phyloP scores from a whole-genome alignment of 2,888 invertebrate genomes.

The Drosophila neutralis region DNA sequence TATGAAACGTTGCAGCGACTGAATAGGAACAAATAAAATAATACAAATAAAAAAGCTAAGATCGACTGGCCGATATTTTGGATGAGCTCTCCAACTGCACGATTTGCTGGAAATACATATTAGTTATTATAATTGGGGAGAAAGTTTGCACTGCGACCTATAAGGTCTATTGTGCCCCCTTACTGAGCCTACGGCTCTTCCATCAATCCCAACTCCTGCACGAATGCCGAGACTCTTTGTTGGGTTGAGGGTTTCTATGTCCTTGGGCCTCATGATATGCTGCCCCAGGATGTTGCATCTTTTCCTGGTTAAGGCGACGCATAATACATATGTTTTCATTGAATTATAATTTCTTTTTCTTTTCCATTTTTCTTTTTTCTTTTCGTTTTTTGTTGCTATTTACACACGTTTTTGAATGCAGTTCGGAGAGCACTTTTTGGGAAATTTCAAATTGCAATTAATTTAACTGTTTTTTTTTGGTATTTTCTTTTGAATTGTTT shows the following conservation, averaged over 20 bases:
- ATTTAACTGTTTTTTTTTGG: background rate
- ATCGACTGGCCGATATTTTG: slow-evolving; percentile 37
- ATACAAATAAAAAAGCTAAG: slow-evolving; percentile 5
- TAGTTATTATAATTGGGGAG: too few species aligned
- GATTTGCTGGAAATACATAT: background rate
- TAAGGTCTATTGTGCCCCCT: too few species aligned
- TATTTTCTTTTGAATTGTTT: background rate
- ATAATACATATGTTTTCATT: background rate
- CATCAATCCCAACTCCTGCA: too few species aligned
- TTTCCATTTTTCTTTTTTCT: background rate
- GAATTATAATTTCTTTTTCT: background rate
- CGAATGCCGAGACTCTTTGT: too few species aligned
- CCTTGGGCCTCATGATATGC: too few species aligned
- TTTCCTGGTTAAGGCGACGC: too few species aligned
- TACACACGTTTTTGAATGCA: slow-evolving; percentile 35
- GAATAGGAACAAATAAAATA: slow-evolving; percentile 15
- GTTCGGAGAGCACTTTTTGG: slow-evolving; percentile 7
- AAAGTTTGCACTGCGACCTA: too few species aligned
- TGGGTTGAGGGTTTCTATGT: too few species aligned
- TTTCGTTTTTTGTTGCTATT: slow-evolving; percentile 16
- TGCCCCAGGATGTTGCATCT: too few species aligned
- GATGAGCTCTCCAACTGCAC: slow-evolving; percentile 21
- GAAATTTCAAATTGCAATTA: slow-evolving; percentile 10
- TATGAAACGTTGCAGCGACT: slow-evolving; percentile 16
- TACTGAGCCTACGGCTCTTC: too few species aligned